A percentile compares a stretch with the other conserved stretches of the same genome.
Evolutionary conservation across 2,797 vertebrate species (phyloP).

Genomic region (Furcifer pardalis): DNA sequence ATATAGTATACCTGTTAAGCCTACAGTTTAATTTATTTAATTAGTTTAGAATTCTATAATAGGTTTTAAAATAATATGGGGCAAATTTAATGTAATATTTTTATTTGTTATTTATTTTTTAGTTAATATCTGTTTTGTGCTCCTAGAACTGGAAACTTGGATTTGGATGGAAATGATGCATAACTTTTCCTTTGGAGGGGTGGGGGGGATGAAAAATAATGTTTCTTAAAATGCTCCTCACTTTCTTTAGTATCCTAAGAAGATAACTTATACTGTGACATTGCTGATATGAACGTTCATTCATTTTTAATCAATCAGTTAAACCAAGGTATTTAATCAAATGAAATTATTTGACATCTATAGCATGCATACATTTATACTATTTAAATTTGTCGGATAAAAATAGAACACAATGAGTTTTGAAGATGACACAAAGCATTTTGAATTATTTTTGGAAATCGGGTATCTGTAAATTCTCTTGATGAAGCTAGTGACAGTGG

Average conservation of each 20-base stretch:
- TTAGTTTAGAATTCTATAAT: background rate
- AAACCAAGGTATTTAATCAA: background rate
- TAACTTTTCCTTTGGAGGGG: no score
- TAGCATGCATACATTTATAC: background rate
- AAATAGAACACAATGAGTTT: background rate
- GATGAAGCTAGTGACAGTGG: background rate
- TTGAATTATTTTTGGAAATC: constrained; percentile 16
- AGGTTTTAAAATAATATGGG: background rate
- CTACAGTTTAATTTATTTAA: background rate
- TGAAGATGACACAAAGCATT: background rate
- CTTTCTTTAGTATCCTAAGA: background rate
- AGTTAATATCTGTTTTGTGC: background rate
- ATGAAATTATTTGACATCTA: background rate
- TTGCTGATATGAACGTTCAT: background rate
- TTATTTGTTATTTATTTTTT: background rate
- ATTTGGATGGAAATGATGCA: no score
- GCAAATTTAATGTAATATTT: background rate
- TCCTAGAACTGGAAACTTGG: background rate
- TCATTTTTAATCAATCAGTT: background rate
- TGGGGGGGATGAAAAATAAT: no score
- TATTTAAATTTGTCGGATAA: background rate
- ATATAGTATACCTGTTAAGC: background rate
- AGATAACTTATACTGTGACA: background rate
- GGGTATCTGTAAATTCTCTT: background rate
- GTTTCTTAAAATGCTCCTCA: background rate